Evolutionary conservation across 2,888 invertebrate species (phyloP), one percentile per base, ranked within the genome.

Genomic region (Tridacna gigas): DNA sequence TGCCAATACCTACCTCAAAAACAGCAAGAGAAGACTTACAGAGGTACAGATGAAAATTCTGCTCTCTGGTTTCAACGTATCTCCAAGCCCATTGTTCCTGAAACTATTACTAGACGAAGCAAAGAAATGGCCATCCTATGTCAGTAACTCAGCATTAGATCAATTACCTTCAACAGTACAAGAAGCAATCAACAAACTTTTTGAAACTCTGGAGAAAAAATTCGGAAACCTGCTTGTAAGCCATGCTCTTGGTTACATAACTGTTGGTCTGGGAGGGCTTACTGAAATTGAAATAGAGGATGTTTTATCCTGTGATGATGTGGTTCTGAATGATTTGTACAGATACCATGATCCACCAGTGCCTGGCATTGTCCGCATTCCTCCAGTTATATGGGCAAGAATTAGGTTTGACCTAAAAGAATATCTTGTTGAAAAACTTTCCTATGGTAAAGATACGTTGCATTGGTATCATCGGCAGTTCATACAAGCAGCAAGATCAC

Each of bases 381-480:
- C 94, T 15, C 91, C 92, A 3, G 89, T 94, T 5, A 84, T 94
- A 66, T 93, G 93, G 92, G 92, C 93, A 9, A 88, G 94, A 75
- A 90, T 94, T 45, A 83, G 89, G 11, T 89, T 89, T 80, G 93
- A 93, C 61, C 84, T 94, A n/a, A 84, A 88, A 63, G 93, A 93
- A 66, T 94, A 94, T 83, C 82, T 94, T 4, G 92, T 92, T 0
- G 93, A 93, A 79, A 86, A 93, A 75, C 80, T 89, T 75, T 91
- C 93, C 4, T 89, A 91, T 67, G 92, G 91, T 25, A 93, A 93
- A 81, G 91, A 88, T 28, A 93, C 93, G 15, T 79, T 93, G 77
- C 92, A 85, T 80, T 94, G 94, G 94, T 94, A 93, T 81, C 94
- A 94, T 77, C 87, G 93, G 25, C 93, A 94, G 86, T 94, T 94